Evolutionary conservation across 2,888 invertebrate species (phyloP).

Genomic region (Cheilosia soror): DNA sequence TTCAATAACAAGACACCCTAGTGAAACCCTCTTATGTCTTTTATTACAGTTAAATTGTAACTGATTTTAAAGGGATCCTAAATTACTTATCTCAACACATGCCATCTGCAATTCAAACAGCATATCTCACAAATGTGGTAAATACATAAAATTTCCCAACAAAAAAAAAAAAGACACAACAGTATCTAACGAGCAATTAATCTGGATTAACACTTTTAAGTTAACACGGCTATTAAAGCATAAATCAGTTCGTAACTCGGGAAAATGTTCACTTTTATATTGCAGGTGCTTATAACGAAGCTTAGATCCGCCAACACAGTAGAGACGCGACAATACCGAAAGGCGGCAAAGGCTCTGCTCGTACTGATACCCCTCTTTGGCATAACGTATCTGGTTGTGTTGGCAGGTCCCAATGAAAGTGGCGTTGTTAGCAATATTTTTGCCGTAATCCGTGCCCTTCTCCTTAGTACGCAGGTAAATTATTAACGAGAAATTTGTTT

Average conservation of each 20-base stretch:
- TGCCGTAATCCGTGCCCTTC: constrained; percentile 90
- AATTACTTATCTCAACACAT: too few relatives aligned
- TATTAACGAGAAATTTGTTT: constrained; percentile 42
- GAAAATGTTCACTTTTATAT: too few relatives aligned
- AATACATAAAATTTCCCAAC: background rate
- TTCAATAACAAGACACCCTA: too few relatives aligned
- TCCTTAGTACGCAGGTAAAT: constrained; percentile 95
- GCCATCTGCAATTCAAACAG: background rate
- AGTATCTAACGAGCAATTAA: constrained; percentile 45
- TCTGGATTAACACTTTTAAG: constrained; percentile 43
- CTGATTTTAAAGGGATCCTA: too few relatives aligned
- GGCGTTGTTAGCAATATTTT: constrained; percentile 90
- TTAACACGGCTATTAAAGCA: constrained; percentile 35
- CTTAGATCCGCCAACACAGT: constrained; percentile 94
- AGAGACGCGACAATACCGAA: constrained; percentile 95
- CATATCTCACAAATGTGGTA: background rate
- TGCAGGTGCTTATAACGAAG: constrained; percentile 95
- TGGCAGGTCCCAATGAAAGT: constrained; percentile 90
- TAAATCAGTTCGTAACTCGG: constrained; percentile 47
- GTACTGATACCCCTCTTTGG: constrained; percentile 97
- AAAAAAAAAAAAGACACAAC: background rate
- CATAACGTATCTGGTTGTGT: constrained; percentile 94
- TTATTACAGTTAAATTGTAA: too few relatives aligned
- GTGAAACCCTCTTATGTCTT: too few relatives aligned
- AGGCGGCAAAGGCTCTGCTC: constrained; percentile 95